Base-by-base conservation (phyloP, 2,888 invertebrate genomes). In the Plagodis dolabraria region DNA sequence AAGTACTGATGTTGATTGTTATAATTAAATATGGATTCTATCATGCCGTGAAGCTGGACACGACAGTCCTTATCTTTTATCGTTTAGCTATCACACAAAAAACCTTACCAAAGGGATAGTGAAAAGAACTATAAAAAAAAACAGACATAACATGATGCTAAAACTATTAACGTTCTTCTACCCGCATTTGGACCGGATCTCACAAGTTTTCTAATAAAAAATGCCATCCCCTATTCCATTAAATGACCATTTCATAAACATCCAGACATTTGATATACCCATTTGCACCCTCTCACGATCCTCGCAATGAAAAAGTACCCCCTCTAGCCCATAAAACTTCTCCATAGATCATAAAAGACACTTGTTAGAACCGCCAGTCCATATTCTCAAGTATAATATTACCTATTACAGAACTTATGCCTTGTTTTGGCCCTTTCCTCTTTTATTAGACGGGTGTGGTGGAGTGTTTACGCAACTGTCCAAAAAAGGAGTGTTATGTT, bases 251-350 rank as follows among this genome's bases (percentile, higher is more conserved):
- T 57, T 47, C 57, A 45, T 57, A 48, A 60, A 53, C 46, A 47
- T 35, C 48, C 40, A 34, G 40, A 42, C 51, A 49, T 56, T 58
- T 58, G 52, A 61, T 53, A 43, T 49, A 33, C 33, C 64, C 38
- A 64, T 66, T 64, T 22, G 36, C 64, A 58, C 67, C 62, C 62
- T 57, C 57, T 56, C 44, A 53, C n/a, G 9, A 43, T 47, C 50
- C 48, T 38, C 38, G 51, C 54, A 51, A 62, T 63, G 56, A 67
- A 67, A 63, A 60, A 51, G 52, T 56, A 48, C 52, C 51, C 22
- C 42, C 51, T n/a, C 51, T 46, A 53, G 36, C 7, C 47, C 54
- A 56, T 62, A 62, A 63, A 40, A 53, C 10, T 10, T 22, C 34
- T 10, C 35, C 67, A 54, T 52, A 63, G 58, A 64, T 58, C 64